A percentile compares a stretch with the other conserved stretches of the same genome.
Evolutionary conservation across 1,140 invertebrate species (phyloP).

Genomic region (Bombus waltoni): DNA sequence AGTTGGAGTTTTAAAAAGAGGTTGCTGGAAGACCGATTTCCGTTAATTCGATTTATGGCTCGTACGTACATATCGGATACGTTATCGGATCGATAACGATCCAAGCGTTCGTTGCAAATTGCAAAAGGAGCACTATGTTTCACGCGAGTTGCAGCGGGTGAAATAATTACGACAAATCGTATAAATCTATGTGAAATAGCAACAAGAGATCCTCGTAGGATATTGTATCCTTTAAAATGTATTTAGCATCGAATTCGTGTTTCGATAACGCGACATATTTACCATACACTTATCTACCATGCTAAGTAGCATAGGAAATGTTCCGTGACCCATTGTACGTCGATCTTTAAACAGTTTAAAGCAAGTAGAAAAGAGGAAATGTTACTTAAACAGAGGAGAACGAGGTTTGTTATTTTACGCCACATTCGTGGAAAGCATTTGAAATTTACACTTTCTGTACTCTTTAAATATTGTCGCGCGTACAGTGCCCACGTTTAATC

Average conservation of each 20-base stretch:
- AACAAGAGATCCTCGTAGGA: neutral
- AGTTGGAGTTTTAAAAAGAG: no score
- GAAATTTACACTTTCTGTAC: neutral
- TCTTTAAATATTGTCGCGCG: neutral
- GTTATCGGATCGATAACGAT: no score
- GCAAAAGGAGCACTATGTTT: no score
- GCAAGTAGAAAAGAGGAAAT: no score
- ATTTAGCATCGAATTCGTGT: neutral
- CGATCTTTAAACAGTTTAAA: neutral
- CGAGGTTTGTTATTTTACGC: neutral
- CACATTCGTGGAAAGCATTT: neutral
- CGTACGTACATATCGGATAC: no score
- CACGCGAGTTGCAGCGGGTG: no score
- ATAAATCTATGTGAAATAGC: no score
- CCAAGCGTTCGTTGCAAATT: no score
- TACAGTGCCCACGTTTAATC: neutral
- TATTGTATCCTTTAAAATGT: neutral
- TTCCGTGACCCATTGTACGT: neutral
- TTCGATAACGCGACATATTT: neutral
- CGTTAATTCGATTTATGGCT: no score
- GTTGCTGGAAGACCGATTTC: no score
- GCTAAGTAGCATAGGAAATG: neutral
- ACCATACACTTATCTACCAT: neutral
- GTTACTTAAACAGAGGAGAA: neutral
- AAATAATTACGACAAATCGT: no score